phyloP scores from a whole-genome alignment of 2,797 vertebrate genomes.

The Orientallactaga sibirica region DNA sequence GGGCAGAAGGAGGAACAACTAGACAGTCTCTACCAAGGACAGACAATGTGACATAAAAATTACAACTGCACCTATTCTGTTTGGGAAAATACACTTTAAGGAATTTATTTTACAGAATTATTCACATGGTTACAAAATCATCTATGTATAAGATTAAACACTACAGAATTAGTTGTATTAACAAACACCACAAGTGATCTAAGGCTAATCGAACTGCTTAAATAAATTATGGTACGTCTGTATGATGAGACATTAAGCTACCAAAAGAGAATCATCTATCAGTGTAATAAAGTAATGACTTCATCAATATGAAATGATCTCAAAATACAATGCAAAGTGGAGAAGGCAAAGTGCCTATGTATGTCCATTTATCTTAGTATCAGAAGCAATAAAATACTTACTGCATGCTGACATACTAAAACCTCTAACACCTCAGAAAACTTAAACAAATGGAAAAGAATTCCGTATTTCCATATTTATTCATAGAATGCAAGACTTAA shows the following conservation, averaged over 20 bases:
- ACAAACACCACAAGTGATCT: conserved; percentile 12
- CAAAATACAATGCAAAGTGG: not conserved
- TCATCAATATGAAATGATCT: not conserved
- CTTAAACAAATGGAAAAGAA: not conserved
- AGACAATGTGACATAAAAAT: not conserved
- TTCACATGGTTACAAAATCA: not conserved
- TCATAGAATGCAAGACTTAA: not conserved
- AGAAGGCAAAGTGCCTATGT: not conserved
- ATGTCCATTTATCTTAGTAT: not conserved
- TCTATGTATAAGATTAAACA: not conserved
- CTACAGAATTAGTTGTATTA: not conserved
- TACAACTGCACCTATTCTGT: not conserved
- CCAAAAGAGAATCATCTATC: too few species aligned
- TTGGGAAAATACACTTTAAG: not conserved
- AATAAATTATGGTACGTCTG: not conserved
- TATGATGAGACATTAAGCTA: too few species aligned
- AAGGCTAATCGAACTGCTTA: not conserved
- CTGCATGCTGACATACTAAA: not conserved
- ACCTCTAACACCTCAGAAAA: conserved; percentile 22
- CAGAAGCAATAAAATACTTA: not conserved
- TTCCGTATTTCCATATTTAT: not conserved
- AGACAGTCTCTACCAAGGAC: not conserved
- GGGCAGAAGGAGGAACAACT: not conserved
- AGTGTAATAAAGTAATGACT: too few species aligned
- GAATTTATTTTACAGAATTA: conserved; percentile 1